These are phyloP conservation scores for Brienomyrus brachyistius DNA, from an alignment of 2,113 vertebrate species.

Conservation along the genomic window DNA sequence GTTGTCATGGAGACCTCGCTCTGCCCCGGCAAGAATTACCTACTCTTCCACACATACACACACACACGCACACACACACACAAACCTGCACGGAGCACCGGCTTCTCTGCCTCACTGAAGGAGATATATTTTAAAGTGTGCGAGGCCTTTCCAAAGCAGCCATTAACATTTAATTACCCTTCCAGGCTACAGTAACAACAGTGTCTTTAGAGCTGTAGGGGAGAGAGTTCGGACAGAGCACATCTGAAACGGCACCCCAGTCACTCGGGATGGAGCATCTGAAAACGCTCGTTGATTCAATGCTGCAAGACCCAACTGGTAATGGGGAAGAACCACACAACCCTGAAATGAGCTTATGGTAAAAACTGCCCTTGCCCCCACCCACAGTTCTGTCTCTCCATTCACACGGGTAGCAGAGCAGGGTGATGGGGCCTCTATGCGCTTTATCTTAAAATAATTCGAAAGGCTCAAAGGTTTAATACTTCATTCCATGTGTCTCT, in stretches of 20 bases:
- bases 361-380: neutral
- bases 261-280: neutral
- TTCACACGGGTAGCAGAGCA: neutral
- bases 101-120: constrained; percentile 15
- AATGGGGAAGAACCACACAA: neutral
- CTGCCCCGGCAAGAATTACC: constrained; percentile 49
- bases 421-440: neutral
- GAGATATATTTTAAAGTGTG: constrained; percentile 8
- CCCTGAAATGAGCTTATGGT: neutral
- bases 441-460: neutral
- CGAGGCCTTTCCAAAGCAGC: constrained; percentile 12
- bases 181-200: neutral
- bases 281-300: neutral
- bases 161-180: constrained; percentile 25
- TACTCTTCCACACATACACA: constrained; percentile 16
- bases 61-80: neutral
- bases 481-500: neutral
- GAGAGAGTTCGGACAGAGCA: neutral
- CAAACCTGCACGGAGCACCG: constrained; percentile 3
- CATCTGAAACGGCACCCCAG: neutral
- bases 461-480: neutral
- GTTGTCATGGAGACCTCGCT: constrained; percentile 53
- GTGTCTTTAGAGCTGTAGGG: neutral
- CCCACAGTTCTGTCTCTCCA: neutral
- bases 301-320: neutral